Conservation (phyloP, 2,888 invertebrate genomes). For the Drosophila mulleri region DNA sequence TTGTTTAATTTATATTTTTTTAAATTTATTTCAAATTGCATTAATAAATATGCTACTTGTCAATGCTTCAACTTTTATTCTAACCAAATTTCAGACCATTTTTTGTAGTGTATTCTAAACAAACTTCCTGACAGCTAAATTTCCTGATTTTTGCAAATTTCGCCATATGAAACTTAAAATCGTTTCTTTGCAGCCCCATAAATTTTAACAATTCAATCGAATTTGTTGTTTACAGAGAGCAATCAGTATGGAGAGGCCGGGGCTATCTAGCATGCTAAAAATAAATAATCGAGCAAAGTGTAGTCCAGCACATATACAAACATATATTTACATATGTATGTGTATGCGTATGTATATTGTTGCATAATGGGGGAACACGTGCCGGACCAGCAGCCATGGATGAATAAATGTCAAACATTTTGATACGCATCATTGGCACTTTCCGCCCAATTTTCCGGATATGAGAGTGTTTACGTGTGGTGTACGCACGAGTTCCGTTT, state of each 20-base stretch:
- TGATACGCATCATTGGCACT: constrained; percentile 61
- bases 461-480: constrained; percentile 25
- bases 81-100: too few relatives aligned
- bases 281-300: constrained; percentile 39
- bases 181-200: constrained; percentile 30
- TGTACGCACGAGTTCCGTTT: constrained; percentile 68
- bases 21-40: too few relatives aligned
- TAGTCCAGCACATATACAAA: background rate
- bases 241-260: constrained; percentile 3
- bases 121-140: constrained; percentile 17
- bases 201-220: constrained; percentile 33
- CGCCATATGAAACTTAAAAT: constrained; percentile 26
- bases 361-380: constrained; percentile 46
- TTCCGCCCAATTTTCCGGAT: constrained; percentile 34
- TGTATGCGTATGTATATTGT: too few relatives aligned
- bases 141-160: constrained; percentile 4
- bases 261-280: constrained; percentile 36
- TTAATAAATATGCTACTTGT: too few relatives aligned
- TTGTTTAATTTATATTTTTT: too few relatives aligned
- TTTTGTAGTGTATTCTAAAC: constrained; percentile 18
- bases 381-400: constrained; percentile 35
- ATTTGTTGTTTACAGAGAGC: constrained; percentile 42
- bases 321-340: background rate
- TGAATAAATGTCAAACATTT: constrained; percentile 55
- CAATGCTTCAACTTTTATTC: too few relatives aligned